These are phyloP conservation scores for Leptoteleia sp. DNA, from an alignment of 1,140 invertebrate genomes.

Conservation along the genomic window DNA sequence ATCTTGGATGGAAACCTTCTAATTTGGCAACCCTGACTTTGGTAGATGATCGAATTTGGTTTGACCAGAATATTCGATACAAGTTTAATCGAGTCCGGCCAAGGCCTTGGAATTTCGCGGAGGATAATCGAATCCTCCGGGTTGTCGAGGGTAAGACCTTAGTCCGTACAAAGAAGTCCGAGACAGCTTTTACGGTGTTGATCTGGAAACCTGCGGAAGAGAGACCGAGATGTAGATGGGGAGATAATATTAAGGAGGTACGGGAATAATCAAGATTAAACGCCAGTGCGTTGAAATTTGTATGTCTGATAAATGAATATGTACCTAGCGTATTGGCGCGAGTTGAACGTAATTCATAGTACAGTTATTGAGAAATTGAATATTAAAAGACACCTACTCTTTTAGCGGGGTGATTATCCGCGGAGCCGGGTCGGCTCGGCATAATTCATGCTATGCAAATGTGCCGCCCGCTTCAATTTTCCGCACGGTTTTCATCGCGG, in stretches of 20 bases:
- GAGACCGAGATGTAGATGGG: conserved; percentile 58
- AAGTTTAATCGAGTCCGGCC: conserved; percentile 43
- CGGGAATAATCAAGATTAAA: conserved; percentile 64
- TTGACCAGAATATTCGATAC: conserved; percentile 40
- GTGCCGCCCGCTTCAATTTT: conserved; percentile 10
- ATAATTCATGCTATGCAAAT: conserved; percentile 55
- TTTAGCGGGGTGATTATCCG: conserved; percentile 41
- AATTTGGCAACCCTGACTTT: background rate
- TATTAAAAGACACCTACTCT: conserved; percentile 63
- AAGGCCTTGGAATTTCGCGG: conserved; percentile 37
- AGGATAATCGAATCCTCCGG: conserved; percentile 48
- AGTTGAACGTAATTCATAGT: conserved; percentile 57
- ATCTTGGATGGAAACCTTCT: too few species aligned
- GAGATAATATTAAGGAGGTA: conserved; percentile 65
- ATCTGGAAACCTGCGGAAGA: conserved; percentile 64
- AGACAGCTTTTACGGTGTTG: conserved; percentile 61
- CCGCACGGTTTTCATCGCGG: conserved; percentile 7
- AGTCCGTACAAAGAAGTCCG: conserved; percentile 46
- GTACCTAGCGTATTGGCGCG: conserved; percentile 54
- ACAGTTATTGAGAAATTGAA: conserved; percentile 64
- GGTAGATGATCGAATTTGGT: conserved; percentile 18
- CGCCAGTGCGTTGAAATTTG: conserved; percentile 65
- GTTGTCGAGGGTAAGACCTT: conserved; percentile 56
- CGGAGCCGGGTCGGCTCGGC: background rate
- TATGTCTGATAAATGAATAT: conserved; percentile 65